These are phyloP conservation scores for Botia kubotai DNA, from an alignment of 2,797 vertebrate genomes.

Conservation along the genomic window DNA sequence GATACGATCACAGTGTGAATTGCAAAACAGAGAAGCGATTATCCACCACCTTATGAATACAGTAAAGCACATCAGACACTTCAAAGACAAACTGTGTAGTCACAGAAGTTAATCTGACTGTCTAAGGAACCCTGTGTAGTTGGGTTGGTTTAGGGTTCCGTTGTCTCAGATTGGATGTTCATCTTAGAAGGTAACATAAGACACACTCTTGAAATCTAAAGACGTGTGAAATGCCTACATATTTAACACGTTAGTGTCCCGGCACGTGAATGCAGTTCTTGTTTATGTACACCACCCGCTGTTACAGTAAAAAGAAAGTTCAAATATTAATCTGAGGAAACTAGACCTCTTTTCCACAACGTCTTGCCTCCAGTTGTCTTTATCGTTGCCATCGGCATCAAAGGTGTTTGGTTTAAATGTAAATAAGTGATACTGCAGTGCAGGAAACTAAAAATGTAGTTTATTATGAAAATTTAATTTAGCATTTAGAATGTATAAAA, in stretches of 20 bases:
- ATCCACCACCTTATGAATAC: background rate
- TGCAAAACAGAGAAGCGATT: background rate
- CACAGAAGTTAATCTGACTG: background rate
- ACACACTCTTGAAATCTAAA: background rate
- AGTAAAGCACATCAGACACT: background rate
- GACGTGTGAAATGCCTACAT: background rate
- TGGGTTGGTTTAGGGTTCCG: background rate
- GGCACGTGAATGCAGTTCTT: background rate
- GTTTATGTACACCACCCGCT: background rate
- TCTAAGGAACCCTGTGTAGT: background rate
- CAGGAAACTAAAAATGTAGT: constrained; percentile 10
- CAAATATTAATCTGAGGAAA: background rate
- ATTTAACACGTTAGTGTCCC: too few relatives aligned
- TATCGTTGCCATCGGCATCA: background rate
- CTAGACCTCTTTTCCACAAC: background rate
- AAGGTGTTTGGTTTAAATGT: constrained; percentile 22
- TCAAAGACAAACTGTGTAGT: background rate
- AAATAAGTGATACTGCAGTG: constrained; percentile 19
- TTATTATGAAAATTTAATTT: too few relatives aligned
- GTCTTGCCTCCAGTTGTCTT: background rate
- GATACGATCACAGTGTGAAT: background rate
- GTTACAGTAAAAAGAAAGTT: background rate
- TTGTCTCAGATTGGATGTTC: too few relatives aligned
- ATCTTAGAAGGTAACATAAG: too few relatives aligned
- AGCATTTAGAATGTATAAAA: constrained; percentile 1